Evolutionary conservation across 2,797 vertebrate genomes (phyloP).

Genomic region (Clarias fuscus): DNA sequence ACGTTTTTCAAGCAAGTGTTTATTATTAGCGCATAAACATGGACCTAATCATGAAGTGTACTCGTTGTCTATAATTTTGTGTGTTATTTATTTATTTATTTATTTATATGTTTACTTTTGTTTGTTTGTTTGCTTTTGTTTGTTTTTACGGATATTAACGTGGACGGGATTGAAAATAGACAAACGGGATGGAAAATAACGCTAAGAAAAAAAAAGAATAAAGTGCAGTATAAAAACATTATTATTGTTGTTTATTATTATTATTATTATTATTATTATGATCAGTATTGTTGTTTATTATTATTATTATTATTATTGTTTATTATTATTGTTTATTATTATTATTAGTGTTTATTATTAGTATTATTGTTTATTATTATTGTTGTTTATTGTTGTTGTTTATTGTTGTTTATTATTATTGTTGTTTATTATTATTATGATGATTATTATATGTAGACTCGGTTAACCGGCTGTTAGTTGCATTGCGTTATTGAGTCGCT

Average conservation of each 20-base stretch:
- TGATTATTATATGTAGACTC: neutral
- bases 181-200: neutral
- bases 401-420: neutral
- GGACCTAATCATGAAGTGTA: neutral
- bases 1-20: neutral
- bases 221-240: neutral
- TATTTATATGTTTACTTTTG: neutral
- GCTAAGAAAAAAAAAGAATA: neutral
- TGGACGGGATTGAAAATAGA: neutral
- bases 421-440: neutral
- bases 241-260: neutral
- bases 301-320: too few relatives aligned
- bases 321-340: too few relatives aligned
- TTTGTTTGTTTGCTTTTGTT: neutral
- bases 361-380: neutral
- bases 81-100: neutral
- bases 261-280: neutral
- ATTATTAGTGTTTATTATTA: neutral
- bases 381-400: too few relatives aligned
- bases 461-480: neutral
- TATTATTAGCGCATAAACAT: neutral
- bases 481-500: conserved; percentile 54
- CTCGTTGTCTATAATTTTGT: neutral
- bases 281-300: too few relatives aligned
- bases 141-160: neutral